Base-by-base conservation (phyloP, 2,113 vertebrate species). In the Reinhardtius hippoglossoides region DNA sequence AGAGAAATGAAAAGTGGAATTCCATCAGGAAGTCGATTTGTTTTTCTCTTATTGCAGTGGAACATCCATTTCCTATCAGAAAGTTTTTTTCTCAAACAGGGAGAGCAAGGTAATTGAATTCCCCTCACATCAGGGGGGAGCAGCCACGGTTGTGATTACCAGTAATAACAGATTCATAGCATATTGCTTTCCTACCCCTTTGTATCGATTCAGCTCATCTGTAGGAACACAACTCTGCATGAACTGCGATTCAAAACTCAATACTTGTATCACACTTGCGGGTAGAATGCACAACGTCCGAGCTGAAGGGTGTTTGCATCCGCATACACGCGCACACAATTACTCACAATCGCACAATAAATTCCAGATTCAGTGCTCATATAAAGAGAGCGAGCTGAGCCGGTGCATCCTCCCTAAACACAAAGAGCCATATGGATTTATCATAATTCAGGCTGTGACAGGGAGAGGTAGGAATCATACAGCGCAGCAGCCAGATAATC, bases 11-110 rank as follows among this genome's bases (percentile, higher is more conserved):
- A 91, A 91, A 87, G 81, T 86, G 81, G 81, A 85, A 89, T 91
- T 90, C 90, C 90, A 89, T 88, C 88, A 88, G 82, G 81, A 89
- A 84, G 87, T 92, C 74, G 69, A 88, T 92, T 89, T 92, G 78
- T 90, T 88, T 90, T 85, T 84, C 72, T 81, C 77, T 86, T 83
- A 87, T 86, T 87, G 81, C 89, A 78, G 83, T 80, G 81, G 75
- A 90, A 83, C 87, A 82, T 89, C 81, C 87, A 85, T 91, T 91
- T 91, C 71, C 88, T 75, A 81, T 88, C 88, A 82, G 62, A 83
- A 89, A 86, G 68, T 88, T 82, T 71, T 23, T 23, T 57, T 76
- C 57, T 70, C 71, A 70, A 88, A 90, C 70, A 86, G 83, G 50
- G 70, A 66, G 78, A 72, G 79, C 76, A 54, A 87, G 84, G 82